These are phyloP conservation scores for Saccostrea echinata DNA, from an alignment of 1,140 invertebrate genomes.

Conservation along the genomic window DNA sequence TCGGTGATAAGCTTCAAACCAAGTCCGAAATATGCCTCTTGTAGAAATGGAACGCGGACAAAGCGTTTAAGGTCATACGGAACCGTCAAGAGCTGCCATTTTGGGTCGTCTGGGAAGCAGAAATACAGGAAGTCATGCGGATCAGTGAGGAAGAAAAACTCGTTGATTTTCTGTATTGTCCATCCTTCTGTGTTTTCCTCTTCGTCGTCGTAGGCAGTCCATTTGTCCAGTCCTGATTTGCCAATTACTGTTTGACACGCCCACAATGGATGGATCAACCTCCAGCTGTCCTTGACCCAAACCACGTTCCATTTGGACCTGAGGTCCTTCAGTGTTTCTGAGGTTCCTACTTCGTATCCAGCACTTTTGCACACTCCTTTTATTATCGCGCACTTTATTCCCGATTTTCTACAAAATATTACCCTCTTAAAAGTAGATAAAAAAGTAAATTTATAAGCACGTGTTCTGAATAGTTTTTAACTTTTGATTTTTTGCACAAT, in stretches of 20 bases:
- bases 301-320: conserved; percentile 70
- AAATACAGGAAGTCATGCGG: conserved; percentile 64
- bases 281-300: conserved; percentile 65
- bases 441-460: too few species aligned
- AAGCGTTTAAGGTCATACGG: conserved; percentile 49
- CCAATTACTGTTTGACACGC: conserved; percentile 57
- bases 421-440: too few species aligned
- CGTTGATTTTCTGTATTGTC: conserved; percentile 53
- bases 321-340: conserved; percentile 91
- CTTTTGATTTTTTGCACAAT: not conserved
- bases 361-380: conserved; percentile 98
- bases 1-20: conserved; percentile 52
- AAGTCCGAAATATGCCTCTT: conserved; percentile 54
- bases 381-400: conserved; percentile 98
- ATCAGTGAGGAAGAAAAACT: conserved; percentile 68
- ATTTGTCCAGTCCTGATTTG: conserved; percentile 11
- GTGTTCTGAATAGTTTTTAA: not conserved
- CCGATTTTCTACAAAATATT: conserved; percentile 89
- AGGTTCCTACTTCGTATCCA: conserved; percentile 96
- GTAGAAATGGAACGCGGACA: conserved; percentile 58
- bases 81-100: conserved; percentile 61
- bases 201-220: conserved; percentile 51
- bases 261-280: conserved; percentile 67
- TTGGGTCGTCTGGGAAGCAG: conserved; percentile 62
- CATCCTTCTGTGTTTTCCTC: conserved; percentile 44